A percentile compares a stretch with the other conserved stretches of the same genome.
Conservation (phyloP, 1,140 invertebrate genomes). For the Bombus affinis region DNA sequence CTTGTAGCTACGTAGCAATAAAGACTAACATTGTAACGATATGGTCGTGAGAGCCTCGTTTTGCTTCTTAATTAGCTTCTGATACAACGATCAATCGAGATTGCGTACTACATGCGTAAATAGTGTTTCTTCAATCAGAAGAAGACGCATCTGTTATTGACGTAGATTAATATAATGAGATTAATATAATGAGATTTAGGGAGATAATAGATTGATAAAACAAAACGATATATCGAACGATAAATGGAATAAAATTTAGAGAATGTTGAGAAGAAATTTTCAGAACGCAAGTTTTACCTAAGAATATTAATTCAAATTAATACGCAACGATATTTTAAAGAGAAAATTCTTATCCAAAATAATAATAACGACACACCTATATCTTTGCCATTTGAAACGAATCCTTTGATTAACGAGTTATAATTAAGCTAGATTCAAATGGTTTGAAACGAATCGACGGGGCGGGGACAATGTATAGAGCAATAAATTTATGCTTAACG, state of each 20-base stretch:
- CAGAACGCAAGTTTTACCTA: no score
- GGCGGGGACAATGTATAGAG: neutral
- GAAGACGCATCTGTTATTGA: neutral
- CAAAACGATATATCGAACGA: neutral
- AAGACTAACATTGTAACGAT: constrained; percentile 51
- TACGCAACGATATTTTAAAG: neutral
- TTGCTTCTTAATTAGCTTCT: constrained; percentile 40
- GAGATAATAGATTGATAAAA: no score
- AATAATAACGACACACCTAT: neutral
- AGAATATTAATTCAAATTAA: neutral
- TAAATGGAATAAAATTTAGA: neutral
- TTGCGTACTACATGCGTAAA: neutral
- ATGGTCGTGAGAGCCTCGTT: constrained; percentile 35
- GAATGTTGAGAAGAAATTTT: no score
- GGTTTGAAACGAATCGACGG: neutral
- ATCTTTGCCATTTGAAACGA: neutral
- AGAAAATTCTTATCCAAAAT: neutral
- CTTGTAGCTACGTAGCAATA: constrained; percentile 29
- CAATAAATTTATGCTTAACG: constrained; percentile 21
- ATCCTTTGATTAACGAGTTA: neutral
- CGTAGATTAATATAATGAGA: neutral
- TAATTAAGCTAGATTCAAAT: neutral
- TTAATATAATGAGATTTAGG: neutral
- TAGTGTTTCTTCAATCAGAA: neutral
- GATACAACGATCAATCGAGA: neutral